These are phyloP conservation scores for Marmota flaviventris DNA, from an alignment of 2,113 vertebrate genomes.

Conservation along the genomic window DNA sequence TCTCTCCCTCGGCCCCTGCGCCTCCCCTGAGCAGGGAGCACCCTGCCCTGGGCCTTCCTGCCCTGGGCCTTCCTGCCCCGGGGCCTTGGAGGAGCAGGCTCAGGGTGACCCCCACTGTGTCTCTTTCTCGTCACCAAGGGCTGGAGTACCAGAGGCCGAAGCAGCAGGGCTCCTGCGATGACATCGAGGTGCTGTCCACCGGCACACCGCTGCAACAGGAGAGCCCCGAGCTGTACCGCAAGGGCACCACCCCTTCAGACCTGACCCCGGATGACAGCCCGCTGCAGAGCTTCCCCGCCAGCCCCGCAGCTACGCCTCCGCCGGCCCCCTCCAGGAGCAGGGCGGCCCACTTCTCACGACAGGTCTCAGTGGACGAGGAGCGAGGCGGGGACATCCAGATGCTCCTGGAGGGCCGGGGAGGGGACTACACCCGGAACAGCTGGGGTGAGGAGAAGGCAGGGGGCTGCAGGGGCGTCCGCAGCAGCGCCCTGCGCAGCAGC, in stretches of 20 bases:
- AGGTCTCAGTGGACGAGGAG: conserved; percentile 95
- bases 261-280: conserved; percentile 96
- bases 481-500: conserved; percentile 87
- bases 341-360: conserved; percentile 94
- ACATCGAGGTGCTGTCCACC: conserved; percentile 95
- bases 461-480: conserved; percentile 81
- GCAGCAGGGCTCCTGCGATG: conserved; percentile 93
- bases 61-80: too few species aligned
- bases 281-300: conserved; percentile 93
- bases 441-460: conserved; percentile 92
- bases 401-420: conserved; percentile 94
- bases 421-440: conserved; percentile 90
- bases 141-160: conserved; percentile 96
- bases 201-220: conserved; percentile 92
- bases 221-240: conserved; percentile 97
- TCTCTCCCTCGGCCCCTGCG: not conserved
- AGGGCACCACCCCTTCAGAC: conserved; percentile 96
- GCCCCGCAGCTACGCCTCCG: conserved; percentile 90
- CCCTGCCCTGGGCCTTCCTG: not conserved
- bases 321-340: conserved; percentile 91
- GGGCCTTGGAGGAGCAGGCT: not conserved
- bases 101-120: not conserved
- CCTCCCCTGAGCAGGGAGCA: not conserved
- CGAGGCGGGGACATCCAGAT: conserved; percentile 96
- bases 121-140: conserved; percentile 85